Evolutionary conservation across 2,113 vertebrate genomes (phyloP).

Genomic region (Alligator mississippiensis): DNA sequence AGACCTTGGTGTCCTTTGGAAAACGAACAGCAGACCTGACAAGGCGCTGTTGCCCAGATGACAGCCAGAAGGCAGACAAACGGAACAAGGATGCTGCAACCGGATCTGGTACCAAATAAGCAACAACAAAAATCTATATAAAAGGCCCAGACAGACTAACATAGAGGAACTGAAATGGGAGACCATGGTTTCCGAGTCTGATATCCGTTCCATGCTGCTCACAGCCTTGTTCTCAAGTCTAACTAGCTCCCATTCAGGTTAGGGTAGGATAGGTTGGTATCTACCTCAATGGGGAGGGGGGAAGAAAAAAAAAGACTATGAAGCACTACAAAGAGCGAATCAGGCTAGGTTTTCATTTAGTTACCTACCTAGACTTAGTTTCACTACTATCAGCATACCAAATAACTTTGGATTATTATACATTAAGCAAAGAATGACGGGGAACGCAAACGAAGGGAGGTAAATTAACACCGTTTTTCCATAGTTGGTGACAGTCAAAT

Average conservation of each 20-base stretch:
- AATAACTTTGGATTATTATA: slow-evolving; percentile 51
- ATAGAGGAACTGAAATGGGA: slow-evolving; percentile 33
- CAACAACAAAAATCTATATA: slow-evolving; percentile 26
- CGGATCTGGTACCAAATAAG: not conserved
- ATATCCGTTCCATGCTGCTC: not conserved
- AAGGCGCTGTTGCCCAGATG: slow-evolving; percentile 24
- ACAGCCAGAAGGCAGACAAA: not conserved
- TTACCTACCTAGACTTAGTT: slow-evolving; percentile 47
- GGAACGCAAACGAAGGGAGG: not conserved
- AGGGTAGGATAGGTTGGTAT: not conserved
- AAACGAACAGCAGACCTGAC: slow-evolving; percentile 10
- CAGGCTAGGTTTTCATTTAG: slow-evolving; percentile 47
- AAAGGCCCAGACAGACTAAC: slow-evolving; percentile 24
- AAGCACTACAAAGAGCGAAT: too few relatives aligned
- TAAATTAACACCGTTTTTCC: slow-evolving; percentile 43
- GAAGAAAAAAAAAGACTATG: not conserved
- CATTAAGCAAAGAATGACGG: slow-evolving; percentile 8
- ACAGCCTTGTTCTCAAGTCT: not conserved
- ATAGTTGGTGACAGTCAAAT: slow-evolving; percentile 35
- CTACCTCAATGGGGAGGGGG: not conserved
- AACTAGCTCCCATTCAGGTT: not conserved
- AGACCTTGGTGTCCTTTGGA: slow-evolving; percentile 10
- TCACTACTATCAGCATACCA: not conserved
- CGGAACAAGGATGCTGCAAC: not conserved
- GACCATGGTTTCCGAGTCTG: not conserved